Evolutionary conservation across 2,888 invertebrate species (phyloP), one percentile per base, ranked within the genome.

Genomic region (Parnassius orleans): DNA sequence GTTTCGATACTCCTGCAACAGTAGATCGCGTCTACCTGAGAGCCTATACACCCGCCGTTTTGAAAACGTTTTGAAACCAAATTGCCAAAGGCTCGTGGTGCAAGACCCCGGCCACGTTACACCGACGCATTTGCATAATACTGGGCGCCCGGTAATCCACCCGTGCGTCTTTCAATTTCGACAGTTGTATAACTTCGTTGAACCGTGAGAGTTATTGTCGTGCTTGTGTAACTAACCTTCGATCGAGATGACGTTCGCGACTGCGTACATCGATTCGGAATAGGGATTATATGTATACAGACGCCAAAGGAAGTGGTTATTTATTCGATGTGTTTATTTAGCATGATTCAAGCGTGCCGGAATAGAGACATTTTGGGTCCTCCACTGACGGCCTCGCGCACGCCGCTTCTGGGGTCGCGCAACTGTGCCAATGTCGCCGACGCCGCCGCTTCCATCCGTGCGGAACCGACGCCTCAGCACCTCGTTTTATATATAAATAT

Each of bases 351-450:
- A 86, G 81, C 87, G 81, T 81, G 80, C 84, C 87, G 87, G 90
- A 85, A 88, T 88, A 87, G 86, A 87, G 86, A 83, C 87, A 83
- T 86, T 84, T 80, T 87, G 81, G 88, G 89, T 89, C 90, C 88
- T 78, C 80, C 81, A 82, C 83, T 78, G 77, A 75, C 75, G 90
- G 80, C 90, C 90, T 90, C 90, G 88, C 77, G 80, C 81, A 81
- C 82, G 77, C 76, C 75, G 76, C 78, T 73, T 80, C 81, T 85
- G 90, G 90, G 87, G 90, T 86, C 82, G 79, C 84, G 78, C 84
- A 90, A 90, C 81, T 89, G 87, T 90, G 90, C 90, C 91, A 90
- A 90, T 90, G 90, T 91, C 90, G 82, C 77, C 68, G 72, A 14
- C 63, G 60, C 54, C 70, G 73, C 70, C 71, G 72, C 69, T 77